A percentile compares a stretch with the other conserved stretches of the same genome.
phyloP scores from a whole-genome alignment of 2,888 invertebrate genomes.

The Scaptomyza caliginosa region DNA sequence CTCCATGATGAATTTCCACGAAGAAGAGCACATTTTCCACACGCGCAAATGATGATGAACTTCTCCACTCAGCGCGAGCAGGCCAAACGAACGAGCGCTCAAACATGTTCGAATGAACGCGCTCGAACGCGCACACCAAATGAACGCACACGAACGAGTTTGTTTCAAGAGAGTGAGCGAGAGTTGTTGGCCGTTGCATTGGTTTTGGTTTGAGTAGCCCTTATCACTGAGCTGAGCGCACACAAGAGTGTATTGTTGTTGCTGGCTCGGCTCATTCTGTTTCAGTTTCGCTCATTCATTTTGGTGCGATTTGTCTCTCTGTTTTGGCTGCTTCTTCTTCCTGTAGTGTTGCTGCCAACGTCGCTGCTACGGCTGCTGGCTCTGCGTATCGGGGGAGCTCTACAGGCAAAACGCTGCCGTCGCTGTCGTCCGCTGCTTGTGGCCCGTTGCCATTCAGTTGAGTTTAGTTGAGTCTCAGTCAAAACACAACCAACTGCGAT shows the following conservation, averaged over 20 bases:
- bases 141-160: constrained; percentile 38
- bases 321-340: constrained; percentile 67
- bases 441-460: constrained; percentile 65
- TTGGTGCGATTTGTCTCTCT: constrained; percentile 59
- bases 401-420: constrained; percentile 48
- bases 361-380: constrained; percentile 23
- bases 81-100: constrained; percentile 24
- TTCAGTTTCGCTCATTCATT: constrained; percentile 65
- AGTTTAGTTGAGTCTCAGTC: constrained; percentile 79
- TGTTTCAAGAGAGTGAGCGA: constrained; percentile 20
- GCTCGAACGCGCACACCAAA: constrained; percentile 31
- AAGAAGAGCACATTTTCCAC: constrained; percentile 58
- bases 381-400: constrained; percentile 59
- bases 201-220: constrained; percentile 51
- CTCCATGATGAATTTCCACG: constrained; percentile 81
- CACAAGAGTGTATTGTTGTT: constrained; percentile 14
- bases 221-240: constrained; percentile 49
- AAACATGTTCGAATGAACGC: constrained; percentile 62
- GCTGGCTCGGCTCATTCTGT: constrained; percentile 45
- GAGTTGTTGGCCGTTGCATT: constrained; percentile 4
- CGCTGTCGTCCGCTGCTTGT: constrained; percentile 46
- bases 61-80: constrained; percentile 30
- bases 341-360: constrained; percentile 4
- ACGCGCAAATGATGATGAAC: constrained; percentile 57
- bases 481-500: constrained; percentile 84